Conservation (phyloP, 37 sponge, comb jelly and placozoan species). For the Amphimedon queenslandica region DNA sequence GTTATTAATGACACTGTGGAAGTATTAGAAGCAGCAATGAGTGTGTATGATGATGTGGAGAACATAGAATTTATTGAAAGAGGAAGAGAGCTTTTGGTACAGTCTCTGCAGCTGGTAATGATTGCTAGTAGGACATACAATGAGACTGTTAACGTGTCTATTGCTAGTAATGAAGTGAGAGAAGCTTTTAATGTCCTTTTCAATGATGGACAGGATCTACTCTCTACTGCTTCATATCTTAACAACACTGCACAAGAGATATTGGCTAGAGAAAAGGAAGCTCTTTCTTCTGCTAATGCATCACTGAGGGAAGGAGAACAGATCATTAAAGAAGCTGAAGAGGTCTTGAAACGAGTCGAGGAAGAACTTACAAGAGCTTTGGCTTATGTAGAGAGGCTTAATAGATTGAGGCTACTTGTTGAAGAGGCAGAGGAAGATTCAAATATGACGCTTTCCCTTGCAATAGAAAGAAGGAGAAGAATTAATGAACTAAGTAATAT, state of each 20-base stretch:
- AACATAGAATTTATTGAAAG: not conserved
- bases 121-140: too few species aligned
- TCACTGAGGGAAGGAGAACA: not conserved
- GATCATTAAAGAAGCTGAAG: conserved; percentile 4
- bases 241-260: not conserved
- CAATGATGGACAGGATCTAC: not conserved
- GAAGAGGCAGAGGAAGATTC: not conserved
- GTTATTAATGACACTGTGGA: not conserved
- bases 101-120: not conserved
- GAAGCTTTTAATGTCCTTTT: not conserved
- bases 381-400: not conserved
- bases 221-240: not conserved
- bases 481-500: not conserved
- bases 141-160: not conserved
- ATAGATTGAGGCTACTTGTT: not conserved
- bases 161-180: not conserved
- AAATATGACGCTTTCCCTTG: not conserved
- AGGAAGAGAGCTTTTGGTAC: not conserved
- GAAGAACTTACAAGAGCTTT: too few species aligned
- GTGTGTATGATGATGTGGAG: not conserved
- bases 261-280: not conserved
- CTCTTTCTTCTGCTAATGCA: not conserved
- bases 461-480: not conserved
- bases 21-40: not conserved
- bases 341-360: too few species aligned